Base-by-base conservation (phyloP, 1,140 invertebrate genomes). In the Tetranychus urticae region DNA sequence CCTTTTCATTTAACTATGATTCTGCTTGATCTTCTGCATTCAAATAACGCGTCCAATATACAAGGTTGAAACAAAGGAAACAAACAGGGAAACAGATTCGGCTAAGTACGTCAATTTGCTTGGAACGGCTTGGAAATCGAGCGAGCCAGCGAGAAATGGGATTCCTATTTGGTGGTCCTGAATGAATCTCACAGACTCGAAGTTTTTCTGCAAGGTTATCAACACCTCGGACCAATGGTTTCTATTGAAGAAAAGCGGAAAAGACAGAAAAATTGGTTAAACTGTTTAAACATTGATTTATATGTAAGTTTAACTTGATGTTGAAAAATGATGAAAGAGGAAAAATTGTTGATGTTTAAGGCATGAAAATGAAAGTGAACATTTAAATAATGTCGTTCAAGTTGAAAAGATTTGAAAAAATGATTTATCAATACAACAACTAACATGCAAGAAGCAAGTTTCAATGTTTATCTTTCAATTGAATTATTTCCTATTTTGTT, bases 101-200 rank as follows among this genome's bases (percentile, higher is more conserved):
- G 63, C 87, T 90, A 73, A 92, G 88, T 75, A 92, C 89, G 75
- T 93, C 88, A 74, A 93, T 93, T 70, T 87, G 78, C 80, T 92
- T 92, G 74, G 87, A 89, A 69, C 83, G 79, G 68, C 83, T 86
- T 61, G 85, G 84, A 75, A 88, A 91, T 77, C 90, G 90, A 74
- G 86, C 87, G 70, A 93, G 81, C 87, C 88, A 91, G 69, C 85
- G 82, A 71, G 82, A 80, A 77, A 87, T 90, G 79, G 85, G 88
- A 77, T 84, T 85, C 70, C 80, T 78, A 14, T 58, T 39, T n/a
- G 34, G 62, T 23, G 61, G 52, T 47, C 35, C 31, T 4, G 47
- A 45, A 36, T 65, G 64, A 35, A 65, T 63, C 61, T 65, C 61
- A 61, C 64, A 65, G 8, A 39, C 56, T 23, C 62, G 47, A 13